Evolutionary conservation across 2,113 vertebrate genomes (phyloP), one percentile per base, ranked within the genome.

Genomic region (Nannobrachium achirus): DNA sequence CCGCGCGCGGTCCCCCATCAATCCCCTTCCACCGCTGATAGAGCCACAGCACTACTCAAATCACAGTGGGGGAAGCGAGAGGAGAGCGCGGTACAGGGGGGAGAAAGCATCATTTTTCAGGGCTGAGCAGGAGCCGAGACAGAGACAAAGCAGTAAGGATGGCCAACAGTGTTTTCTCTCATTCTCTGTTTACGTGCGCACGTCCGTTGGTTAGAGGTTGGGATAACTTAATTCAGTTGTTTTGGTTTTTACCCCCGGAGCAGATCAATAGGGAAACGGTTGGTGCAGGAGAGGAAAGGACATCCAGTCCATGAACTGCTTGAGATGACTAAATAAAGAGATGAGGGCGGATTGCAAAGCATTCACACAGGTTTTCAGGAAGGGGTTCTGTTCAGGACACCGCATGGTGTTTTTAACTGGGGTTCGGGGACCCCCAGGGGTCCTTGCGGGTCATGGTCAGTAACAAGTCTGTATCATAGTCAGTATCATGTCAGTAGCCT

Each of bases 201-300:
- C 40, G 33, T 39, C 13, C 11, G 56, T 11, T 19, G 16, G 52
- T 41, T 40, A 10, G 20, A 65, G 39, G 52, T 41, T 41, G 8
- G 20, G 61, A 39, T 52, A 4, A 39, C 58, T 73, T 81, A 74
- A 45, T 42, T 19, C 53, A 40, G 40, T 39, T 52, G 40, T 63
- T 62, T 56, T 59, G 73, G 63, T 77, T 86, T 74, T n/a, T 78
- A 80, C 55, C 70, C 73, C 70, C 73, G 65, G 62, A 72, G 67
- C 18, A 19, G 69, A 89, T 88, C 72, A 61, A 71, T 78, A 77
- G 65, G 18, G 71, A 65, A 72, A 51, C 45, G 49, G 46, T 20
- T 10, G 62, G 71, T 65, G 60, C 15, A 65, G 66, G 48, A 20
- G 74, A 20, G 5, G 15, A 51, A 7, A 60, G 25, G 25, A 33